Conservation (phyloP, 2,888 invertebrate species). For the Minunthozetes semirufus region DNA sequence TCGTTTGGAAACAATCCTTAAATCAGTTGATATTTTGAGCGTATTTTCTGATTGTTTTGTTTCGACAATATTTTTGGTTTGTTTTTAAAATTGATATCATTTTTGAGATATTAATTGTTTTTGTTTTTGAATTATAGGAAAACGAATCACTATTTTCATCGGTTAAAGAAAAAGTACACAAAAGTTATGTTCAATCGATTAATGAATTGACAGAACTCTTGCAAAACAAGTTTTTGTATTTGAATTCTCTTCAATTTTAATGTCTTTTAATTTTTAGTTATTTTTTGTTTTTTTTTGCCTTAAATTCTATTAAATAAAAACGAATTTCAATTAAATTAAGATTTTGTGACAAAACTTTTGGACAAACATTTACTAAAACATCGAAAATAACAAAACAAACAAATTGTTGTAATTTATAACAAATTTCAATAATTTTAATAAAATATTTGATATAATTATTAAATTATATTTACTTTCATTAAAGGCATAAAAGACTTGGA, state of each 20-base stretch:
- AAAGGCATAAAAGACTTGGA: too few relatives aligned
- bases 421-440: too few relatives aligned
- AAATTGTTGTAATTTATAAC: too few relatives aligned
- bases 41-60: not conserved
- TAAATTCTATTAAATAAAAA: too few relatives aligned
- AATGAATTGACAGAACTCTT: slow-evolving; percentile 55
- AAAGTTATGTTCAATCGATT: slow-evolving; percentile 54
- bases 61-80: not conserved
- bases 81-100: not conserved
- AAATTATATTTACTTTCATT: too few relatives aligned
- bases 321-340: too few relatives aligned
- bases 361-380: too few relatives aligned
- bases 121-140: not conserved
- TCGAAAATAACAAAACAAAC: too few relatives aligned
- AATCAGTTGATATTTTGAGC: not conserved
- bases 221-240: slow-evolving; percentile 55
- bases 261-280: not conserved
- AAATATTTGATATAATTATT: too few relatives aligned
- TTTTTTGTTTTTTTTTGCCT: too few relatives aligned
- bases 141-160: slow-evolving; percentile 35
- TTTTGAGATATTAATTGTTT: not conserved
- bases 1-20: not conserved
- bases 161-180: slow-evolving; percentile 48
- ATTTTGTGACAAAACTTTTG: too few relatives aligned
- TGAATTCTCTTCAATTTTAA: slow-evolving; percentile 44